Percentiles rank a stretch among this genome's conserved stretches.
phyloP scores from a whole-genome alignment of 2,888 invertebrate species.

The Parapristionchus giblindavisi region DNA sequence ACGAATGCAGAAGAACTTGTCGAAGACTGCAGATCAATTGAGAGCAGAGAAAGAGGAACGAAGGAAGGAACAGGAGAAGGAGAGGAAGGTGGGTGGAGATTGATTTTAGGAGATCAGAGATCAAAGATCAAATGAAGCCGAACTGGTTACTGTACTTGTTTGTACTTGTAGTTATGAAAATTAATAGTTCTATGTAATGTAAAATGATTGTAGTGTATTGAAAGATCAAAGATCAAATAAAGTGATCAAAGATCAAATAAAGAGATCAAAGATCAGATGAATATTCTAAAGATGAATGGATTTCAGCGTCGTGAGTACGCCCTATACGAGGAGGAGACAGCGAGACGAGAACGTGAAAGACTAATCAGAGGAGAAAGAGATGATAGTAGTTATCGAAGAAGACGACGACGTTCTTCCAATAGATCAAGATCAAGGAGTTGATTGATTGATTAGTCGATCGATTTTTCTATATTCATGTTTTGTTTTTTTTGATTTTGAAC shows the following conservation, averaged over 20 bases:
- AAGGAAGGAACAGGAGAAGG: conserved; percentile 46
- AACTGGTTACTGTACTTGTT: background rate
- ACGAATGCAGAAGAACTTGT: conserved; percentile 59
- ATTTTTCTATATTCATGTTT: too few relatives aligned
- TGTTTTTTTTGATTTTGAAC: too few relatives aligned
- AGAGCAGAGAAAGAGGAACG: conserved; percentile 58
- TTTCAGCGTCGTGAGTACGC: conserved; percentile 18
- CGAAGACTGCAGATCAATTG: conserved; percentile 57
- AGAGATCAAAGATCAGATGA: too few relatives aligned
- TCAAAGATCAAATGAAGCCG: background rate
- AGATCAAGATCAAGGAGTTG: conserved; percentile 7
- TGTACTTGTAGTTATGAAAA: background rate
- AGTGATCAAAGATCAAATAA: too few relatives aligned
- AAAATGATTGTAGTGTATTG: background rate
- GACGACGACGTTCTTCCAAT: background rate
- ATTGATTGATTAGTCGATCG: too few relatives aligned
- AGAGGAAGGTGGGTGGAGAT: conserved; percentile 41
- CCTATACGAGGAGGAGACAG: conserved; percentile 15
- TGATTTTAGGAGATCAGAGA: background rate
- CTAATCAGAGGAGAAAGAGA: conserved; percentile 5
- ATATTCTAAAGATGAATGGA: too few relatives aligned
- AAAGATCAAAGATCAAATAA: too few relatives aligned
- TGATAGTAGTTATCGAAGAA: background rate
- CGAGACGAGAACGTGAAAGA: conserved; percentile 1
- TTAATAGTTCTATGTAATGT: background rate